phyloP scores from a whole-genome alignment of 2,113 vertebrate species.

The Centropus bengalensis region DNA sequence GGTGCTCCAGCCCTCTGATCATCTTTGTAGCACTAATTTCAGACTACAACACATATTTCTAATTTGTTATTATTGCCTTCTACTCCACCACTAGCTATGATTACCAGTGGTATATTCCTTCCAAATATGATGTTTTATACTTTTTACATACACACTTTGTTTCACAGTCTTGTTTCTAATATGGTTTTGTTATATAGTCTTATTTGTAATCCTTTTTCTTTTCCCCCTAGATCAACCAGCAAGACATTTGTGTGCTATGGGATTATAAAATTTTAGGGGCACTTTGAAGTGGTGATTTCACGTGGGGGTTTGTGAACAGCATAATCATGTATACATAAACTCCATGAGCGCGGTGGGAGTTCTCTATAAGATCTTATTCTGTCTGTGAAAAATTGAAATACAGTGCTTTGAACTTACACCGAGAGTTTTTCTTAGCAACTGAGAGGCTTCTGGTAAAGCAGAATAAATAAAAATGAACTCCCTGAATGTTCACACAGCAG shows the following conservation, averaged over 20 bases:
- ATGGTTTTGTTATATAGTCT: background rate
- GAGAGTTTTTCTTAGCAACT: conserved; percentile 19
- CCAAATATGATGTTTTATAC: background rate
- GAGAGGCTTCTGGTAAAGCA: background rate
- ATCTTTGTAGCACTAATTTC: background rate
- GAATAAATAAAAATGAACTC: background rate
- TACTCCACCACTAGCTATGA: background rate
- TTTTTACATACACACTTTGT: background rate
- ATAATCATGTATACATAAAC: background rate
- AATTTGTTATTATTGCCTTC: background rate
- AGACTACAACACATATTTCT: background rate
- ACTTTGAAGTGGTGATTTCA: background rate
- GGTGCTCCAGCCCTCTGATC: too few species aligned
- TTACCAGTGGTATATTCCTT: background rate
- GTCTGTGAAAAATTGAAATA: background rate
- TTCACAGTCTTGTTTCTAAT: background rate
- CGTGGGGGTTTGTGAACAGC: background rate
- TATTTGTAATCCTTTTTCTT: background rate
- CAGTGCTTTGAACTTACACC: background rate
- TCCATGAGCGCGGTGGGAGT: background rate
- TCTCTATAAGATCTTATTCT: background rate
- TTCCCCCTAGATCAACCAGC: background rate
- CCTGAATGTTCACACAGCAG: background rate
- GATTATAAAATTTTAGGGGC: background rate
- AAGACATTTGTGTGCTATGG: background rate